Percentiles rank a stretch among this genome's conserved stretches.
These are phyloP conservation scores for Harpagoxenus sublaevis DNA, from an alignment of 2,888 invertebrate species.

Conservation along the genomic window DNA sequence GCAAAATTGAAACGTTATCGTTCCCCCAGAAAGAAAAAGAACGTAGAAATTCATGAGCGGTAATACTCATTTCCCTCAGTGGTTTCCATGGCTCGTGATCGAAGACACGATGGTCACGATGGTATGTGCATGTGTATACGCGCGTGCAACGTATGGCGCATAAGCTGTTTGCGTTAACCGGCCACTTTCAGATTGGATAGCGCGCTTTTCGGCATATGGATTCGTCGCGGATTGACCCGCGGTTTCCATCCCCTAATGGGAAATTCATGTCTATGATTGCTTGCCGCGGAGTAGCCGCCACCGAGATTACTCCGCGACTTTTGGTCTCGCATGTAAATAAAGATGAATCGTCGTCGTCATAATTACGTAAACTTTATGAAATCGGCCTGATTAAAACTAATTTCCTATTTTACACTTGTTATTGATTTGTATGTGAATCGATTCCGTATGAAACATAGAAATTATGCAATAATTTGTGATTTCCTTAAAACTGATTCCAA, in stretches of 20 bases:
- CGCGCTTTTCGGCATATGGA: conserved; percentile 79
- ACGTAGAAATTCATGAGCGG: background rate
- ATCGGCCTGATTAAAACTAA: background rate
- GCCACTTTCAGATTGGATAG: conserved; percentile 79
- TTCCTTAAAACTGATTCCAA: background rate
- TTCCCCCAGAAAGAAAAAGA: background rate
- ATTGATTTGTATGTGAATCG: background rate
- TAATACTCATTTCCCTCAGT: conserved; percentile 66
- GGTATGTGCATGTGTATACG: conserved; percentile 17
- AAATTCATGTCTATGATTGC: conserved; percentile 75
- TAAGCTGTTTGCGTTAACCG: conserved; percentile 76
- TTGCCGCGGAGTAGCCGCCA: conserved; percentile 59
- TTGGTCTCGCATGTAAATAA: conserved; percentile 9
- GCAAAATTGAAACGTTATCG: background rate
- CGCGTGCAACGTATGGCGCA: conserved; percentile 76
- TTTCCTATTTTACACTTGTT: background rate
- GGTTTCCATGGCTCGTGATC: conserved; percentile 68
- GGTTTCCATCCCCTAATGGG: conserved; percentile 78
- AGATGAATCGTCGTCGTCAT: background rate
- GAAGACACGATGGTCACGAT: conserved; percentile 45
- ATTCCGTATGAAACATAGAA: background rate
- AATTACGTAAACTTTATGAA: conserved; percentile 7
- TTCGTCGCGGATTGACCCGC: conserved; percentile 78
- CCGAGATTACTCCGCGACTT: conserved; percentile 48
- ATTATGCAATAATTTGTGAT: background rate